Percentiles rank a stretch among this genome's conserved stretches.
Conservation (phyloP, 1,140 invertebrate genomes). For the Drosophila athabasca region DNA sequence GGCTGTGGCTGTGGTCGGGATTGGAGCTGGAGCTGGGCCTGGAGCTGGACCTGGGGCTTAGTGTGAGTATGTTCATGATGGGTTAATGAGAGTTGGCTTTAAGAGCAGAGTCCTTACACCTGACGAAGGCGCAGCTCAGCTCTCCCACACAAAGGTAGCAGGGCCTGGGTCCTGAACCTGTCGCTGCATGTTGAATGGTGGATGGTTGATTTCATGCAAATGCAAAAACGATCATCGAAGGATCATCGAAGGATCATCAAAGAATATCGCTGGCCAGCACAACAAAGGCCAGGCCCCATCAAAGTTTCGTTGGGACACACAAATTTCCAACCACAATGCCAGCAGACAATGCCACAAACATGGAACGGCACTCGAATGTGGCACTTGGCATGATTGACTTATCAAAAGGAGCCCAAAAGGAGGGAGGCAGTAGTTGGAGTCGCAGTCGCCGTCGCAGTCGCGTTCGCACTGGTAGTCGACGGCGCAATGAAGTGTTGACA, state of each 20-base stretch:
- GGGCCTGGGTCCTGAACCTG: constrained; percentile 20
- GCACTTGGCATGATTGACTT: constrained; percentile 80
- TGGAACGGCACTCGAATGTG: constrained; percentile 72
- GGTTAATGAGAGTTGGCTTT: constrained; percentile 9
- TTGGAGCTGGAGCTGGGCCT: neutral
- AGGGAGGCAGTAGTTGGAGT: constrained; percentile 40
- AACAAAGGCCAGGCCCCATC: constrained; percentile 52
- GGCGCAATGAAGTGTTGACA: constrained; percentile 77
- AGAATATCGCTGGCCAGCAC: constrained; percentile 48
- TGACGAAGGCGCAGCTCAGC: neutral
- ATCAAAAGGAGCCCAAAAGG: constrained; percentile 70
- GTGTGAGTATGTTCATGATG: constrained; percentile 7
- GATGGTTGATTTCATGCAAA: constrained; percentile 64
- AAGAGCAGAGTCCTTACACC: constrained; percentile 1
- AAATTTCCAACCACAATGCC: constrained; percentile 23
- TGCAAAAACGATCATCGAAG: constrained; percentile 58
- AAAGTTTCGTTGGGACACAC: constrained; percentile 31
- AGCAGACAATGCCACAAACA: constrained; percentile 55
- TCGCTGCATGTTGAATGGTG: constrained; percentile 1
- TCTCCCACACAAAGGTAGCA: constrained; percentile 22
- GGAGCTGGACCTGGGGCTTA: neutral
- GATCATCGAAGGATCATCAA: constrained; percentile 55
- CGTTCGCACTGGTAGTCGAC: constrained; percentile 20
- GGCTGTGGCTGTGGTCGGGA: neutral
- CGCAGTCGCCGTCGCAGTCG: neutral